Base-by-base conservation (phyloP, 2,797 vertebrate genomes). In the Bovichtus diacanthus region DNA sequence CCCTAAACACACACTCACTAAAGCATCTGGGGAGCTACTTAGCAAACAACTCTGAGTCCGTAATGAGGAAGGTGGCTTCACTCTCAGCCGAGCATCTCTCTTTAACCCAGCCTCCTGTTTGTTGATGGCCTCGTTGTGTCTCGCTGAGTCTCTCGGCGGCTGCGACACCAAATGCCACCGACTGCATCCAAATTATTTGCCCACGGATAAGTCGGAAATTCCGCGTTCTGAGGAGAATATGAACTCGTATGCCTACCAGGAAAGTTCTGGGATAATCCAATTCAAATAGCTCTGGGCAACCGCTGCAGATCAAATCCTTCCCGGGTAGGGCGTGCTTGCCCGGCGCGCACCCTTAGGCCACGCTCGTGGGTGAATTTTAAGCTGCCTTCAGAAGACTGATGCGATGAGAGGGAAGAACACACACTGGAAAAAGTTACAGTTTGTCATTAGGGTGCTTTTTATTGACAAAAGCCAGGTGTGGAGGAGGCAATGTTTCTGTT, bases 1-100 rank as follows among this genome's bases (percentile, higher is more conserved):
- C 38, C 62, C 53, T 70, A 70, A 84, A 74, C 78, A 38, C 66
- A 44, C 61, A 73, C 63, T 78, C 44, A 67, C 64, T 29, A 39
- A 55, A 86, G 80, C 71, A 80, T 60, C 87, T 68, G 27, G 74
- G 87, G 88, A 90, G 81, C 81, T 64, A 70, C 86, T 86, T 82
- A 72, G 62, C 75, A 72, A 75, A 81, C 71, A 76, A 27, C 51
- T 74, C 47, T 0, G 75, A 79, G 79, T 60, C 76, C 27, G 82
- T 92, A 89, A 91, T 88, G 83, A 88, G 77, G 81, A 76, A 80
- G 81, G 69, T 62, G 76, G 58, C 50, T 54, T 74, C 55, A 3
- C 69, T 83, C 70, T 76, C 67, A 0, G 67, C 80, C 51, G 61
- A 78, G 56, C 31, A 1, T 67, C 80, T 76, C 70, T 55, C 39